A percentile compares a stretch with the other conserved stretches of the same genome.
These are phyloP conservation scores for Ophonus ardosiacus DNA, from an alignment of 2,888 invertebrate species.

Conservation along the genomic window DNA sequence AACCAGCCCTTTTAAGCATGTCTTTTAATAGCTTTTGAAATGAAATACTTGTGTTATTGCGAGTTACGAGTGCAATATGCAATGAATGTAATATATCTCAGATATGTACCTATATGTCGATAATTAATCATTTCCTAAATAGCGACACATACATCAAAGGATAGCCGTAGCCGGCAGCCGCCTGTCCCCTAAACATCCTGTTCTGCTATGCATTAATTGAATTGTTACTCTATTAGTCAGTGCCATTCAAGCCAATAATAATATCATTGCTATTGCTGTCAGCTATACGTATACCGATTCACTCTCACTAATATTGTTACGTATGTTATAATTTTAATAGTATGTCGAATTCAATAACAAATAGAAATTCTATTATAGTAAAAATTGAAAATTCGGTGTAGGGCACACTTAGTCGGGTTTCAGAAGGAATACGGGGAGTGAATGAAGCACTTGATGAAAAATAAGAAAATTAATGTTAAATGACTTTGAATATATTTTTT, in stretches of 20 bases:
- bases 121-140: slow-evolving; percentile 40
- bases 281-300: too few relatives aligned
- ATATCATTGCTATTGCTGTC: background rate
- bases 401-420: too few relatives aligned
- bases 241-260: slow-evolving; percentile 25
- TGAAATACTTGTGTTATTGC: background rate
- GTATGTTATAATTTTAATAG: too few relatives aligned
- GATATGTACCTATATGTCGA: slow-evolving; percentile 20
- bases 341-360: too few relatives aligned
- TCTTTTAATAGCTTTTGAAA: background rate
- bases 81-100: background rate
- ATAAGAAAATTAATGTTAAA: too few relatives aligned
- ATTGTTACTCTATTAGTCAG: slow-evolving; percentile 49
- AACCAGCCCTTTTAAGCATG: background rate
- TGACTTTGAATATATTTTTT: too few relatives aligned
- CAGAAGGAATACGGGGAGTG: too few relatives aligned
- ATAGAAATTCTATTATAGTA: too few relatives aligned
- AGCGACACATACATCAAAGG: slow-evolving; percentile 40
- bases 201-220: slow-evolving; percentile 37
- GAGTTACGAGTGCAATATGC: background rate
- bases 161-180: background rate
- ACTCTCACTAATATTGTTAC: background rate
- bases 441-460: too few relatives aligned
- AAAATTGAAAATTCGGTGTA: too few relatives aligned
- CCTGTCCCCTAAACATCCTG: slow-evolving; percentile 43